These are phyloP conservation scores for Diplogasteroides magnus DNA, from an alignment of 1,140 invertebrate genomes.

Conservation along the genomic window DNA sequence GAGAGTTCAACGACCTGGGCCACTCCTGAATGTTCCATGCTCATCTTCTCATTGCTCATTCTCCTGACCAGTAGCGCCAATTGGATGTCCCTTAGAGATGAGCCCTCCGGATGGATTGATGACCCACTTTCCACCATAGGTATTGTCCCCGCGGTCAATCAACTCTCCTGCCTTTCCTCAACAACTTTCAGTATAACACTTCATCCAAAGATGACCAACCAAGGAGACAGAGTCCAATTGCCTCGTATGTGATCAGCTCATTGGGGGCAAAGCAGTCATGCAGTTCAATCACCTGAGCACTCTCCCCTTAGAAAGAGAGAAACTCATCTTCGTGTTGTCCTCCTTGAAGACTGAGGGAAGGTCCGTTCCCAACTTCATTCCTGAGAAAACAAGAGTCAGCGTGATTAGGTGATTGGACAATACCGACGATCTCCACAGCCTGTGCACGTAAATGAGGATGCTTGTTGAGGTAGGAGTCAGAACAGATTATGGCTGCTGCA, in stretches of 20 bases:
- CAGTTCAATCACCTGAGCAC: conserved; percentile 84
- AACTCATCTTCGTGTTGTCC: conserved; percentile 84
- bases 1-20: conserved; percentile 90
- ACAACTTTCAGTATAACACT: neutral
- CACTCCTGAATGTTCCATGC: conserved; percentile 68
- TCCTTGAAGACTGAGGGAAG: conserved; percentile 75
- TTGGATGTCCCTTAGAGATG: conserved; percentile 95
- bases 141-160: conserved; percentile 87
- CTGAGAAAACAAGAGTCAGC: no score
- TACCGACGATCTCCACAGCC: conserved; percentile 80
- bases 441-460: conserved; percentile 70
- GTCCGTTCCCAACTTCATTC: conserved; percentile 93
- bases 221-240: conserved; percentile 79
- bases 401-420: no score
- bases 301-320: conserved; percentile 86
- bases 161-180: conserved; percentile 71
- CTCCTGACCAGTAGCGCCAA: conserved; percentile 94
- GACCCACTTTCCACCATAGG: conserved; percentile 93
- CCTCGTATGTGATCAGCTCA: conserved; percentile 95
- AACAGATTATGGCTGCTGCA: conserved; percentile 81
- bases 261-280: conserved; percentile 98
- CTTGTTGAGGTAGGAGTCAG: conserved; percentile 76
- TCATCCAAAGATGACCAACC: conserved; percentile 59
- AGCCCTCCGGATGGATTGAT: conserved; percentile 95
- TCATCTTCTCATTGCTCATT: no score